Base-by-base conservation (phyloP, 2,888 invertebrate genomes). In the Uloborus plumipes region DNA sequence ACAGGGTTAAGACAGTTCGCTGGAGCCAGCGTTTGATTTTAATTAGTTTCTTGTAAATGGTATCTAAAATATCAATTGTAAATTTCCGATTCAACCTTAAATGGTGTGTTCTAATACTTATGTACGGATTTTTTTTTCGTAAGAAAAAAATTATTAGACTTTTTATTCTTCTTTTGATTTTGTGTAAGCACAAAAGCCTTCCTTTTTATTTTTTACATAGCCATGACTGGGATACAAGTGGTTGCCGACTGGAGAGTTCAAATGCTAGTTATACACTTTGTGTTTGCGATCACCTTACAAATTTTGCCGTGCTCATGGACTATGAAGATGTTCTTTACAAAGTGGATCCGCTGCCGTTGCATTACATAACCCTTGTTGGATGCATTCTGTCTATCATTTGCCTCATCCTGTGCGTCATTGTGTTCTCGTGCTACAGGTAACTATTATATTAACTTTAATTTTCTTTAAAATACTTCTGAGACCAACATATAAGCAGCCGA, bases 231-330 rank as follows among this genome's bases (percentile, higher is more conserved):
- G 75, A 79, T 47, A 75, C 66, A 18, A 2, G 18, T 0, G 84
- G 84, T 6, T 84, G 84, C 16, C 66, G 55, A 4, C 18, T 80
- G 6, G 77, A 72, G 20, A 55, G 47, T 1, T 65, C 22, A 51
- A 84, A 84, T n/a, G 53, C 7, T 26, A 72, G 66, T 7, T 64
- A 72, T 61, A 84, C 65, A 14, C 13, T 76, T 2, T 84, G 84
- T 20, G 72, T 73, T 11, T 84, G 84, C 22, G 47, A 79, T 58
- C 84, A 84, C 51, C 20, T 84, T 58, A 84, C 84, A 22, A 84
- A 80, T 47, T 84, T 80, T 3, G 80, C 76, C 2, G 58, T 84
- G 1, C 70, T 84, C 31, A 84, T 84, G 84, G 84, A 84, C 16
- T 75, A 64, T 31, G 16, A 58, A 16, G 71, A 70, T 4, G 47